phyloP scores from a whole-genome alignment of 2,113 vertebrate species.

The Nothocercus nigrocapillus region DNA sequence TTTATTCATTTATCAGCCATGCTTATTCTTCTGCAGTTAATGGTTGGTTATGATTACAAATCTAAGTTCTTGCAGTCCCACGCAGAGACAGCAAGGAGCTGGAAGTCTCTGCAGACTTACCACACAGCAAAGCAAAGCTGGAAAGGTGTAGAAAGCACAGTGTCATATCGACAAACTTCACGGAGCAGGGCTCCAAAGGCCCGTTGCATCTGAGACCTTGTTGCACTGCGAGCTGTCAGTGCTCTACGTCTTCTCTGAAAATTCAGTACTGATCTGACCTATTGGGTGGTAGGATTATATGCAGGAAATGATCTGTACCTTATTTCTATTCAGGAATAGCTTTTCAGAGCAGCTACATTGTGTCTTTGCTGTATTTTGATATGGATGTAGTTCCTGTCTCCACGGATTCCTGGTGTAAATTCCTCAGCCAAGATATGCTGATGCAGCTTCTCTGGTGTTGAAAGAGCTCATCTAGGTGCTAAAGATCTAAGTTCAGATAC shows the following conservation, averaged over 20 bases:
- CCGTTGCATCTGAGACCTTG: not conserved
- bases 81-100: not conserved
- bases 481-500: not conserved
- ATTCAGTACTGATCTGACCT: not conserved
- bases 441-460: conserved; percentile 7
- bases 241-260: not conserved
- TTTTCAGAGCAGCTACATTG: not conserved
- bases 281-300: not conserved
- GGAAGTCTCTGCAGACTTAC: not conserved
- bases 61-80: not conserved
- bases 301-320: not conserved
- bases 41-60: not conserved
- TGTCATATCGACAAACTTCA: not conserved
- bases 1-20: not conserved
- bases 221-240: not conserved
- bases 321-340: not conserved
- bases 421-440: not conserved
- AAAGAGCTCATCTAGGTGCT: not conserved
- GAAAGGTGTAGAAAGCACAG: not conserved
- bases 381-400: not conserved
- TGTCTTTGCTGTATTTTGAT: not conserved
- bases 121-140: not conserved
- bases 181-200: not conserved
- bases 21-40: not conserved
- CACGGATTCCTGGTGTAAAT: not conserved